Evolutionary conservation across 1,140 invertebrate species (phyloP).

Genomic region (Bombus difficillimus): DNA sequence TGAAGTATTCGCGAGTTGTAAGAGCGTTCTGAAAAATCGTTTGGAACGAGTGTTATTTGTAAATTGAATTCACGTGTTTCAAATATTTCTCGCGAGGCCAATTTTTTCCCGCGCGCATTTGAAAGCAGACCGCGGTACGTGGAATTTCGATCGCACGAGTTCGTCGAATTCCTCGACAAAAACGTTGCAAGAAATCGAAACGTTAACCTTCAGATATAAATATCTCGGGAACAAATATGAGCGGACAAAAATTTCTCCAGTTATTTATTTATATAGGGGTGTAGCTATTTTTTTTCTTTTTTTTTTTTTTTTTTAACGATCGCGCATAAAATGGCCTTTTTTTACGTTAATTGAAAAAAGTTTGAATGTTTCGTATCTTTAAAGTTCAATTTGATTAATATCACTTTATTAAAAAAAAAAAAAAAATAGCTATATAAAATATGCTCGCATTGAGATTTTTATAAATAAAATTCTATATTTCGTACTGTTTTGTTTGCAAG

Average conservation of each 20-base stretch:
- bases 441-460: too few species aligned
- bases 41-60: slow-evolving; percentile 2
- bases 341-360: background rate
- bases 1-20: background rate
- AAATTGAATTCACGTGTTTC: slow-evolving; percentile 4
- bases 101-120: background rate
- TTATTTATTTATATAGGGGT: background rate
- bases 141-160: background rate
- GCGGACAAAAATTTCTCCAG: background rate
- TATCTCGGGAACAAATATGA: background rate
- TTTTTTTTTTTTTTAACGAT: background rate
- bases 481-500: too few species aligned
- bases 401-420: background rate
- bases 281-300: background rate
- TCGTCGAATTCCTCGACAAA: background rate
- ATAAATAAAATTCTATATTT: too few species aligned
- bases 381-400: background rate
- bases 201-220: background rate
- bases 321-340: background rate
- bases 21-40: background rate
- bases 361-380: too few species aligned
- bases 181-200: background rate
- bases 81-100: slow-evolving; percentile 5
- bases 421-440: too few species aligned
- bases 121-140: background rate